Conservation (phyloP, 92 coral and sea anemone species). For the Phymanthus crucifer region DNA sequence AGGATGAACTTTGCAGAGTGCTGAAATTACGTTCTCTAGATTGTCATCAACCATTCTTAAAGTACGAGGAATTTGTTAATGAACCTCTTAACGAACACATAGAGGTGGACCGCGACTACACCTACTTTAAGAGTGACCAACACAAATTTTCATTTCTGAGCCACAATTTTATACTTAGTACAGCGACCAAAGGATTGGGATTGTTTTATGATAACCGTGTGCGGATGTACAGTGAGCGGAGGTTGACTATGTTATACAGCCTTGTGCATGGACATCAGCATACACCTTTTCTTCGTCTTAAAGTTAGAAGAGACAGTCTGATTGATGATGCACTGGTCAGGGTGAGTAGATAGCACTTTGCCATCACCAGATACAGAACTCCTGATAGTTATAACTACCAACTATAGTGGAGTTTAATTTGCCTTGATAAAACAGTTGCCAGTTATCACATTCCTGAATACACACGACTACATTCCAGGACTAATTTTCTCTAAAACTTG, state of each 20-base stretch:
- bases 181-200: constrained; percentile 89
- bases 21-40: constrained; percentile 49
- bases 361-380: too few relatives aligned
- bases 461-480: too few relatives aligned
- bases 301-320: constrained; percentile 90
- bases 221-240: constrained; percentile 93
- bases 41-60: constrained; percentile 67
- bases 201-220: constrained; percentile 97
- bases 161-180: constrained; percentile 80
- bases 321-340: constrained; percentile 97
- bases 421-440: too few relatives aligned
- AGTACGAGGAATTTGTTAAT: constrained; percentile 75
- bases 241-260: constrained; percentile 86
- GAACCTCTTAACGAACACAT: constrained; percentile 84
- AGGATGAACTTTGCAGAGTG: constrained; percentile 65
- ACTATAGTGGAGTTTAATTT: too few relatives aligned
- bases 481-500: too few relatives aligned
- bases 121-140: constrained; percentile 69
- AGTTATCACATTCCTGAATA: too few relatives aligned
- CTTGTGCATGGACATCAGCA: constrained; percentile 94
- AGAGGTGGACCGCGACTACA: constrained; percentile 79
- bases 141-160: constrained; percentile 75
- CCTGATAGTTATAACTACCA: too few relatives aligned
- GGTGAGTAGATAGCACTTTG: constrained; percentile 65
- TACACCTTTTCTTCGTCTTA: constrained; percentile 85